Conservation (phyloP, 2,113 vertebrate species). For the Rhynchopsitta pachyrhyncha region DNA sequence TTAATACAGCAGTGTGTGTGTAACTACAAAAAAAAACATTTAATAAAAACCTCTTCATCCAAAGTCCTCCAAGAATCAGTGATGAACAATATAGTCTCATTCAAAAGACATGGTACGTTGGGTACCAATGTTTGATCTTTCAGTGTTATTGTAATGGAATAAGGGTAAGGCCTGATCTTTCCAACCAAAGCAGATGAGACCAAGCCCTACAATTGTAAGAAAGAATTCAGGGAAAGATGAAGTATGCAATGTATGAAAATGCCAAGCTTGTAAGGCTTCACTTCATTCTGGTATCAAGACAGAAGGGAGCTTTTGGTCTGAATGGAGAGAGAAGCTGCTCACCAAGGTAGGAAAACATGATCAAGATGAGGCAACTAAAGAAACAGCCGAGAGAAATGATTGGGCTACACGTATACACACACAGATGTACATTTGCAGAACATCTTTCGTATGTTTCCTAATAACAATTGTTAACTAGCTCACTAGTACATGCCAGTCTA, state of each 20-base stretch:
- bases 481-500: background rate
- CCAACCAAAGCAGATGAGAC: background rate
- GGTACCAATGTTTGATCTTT: background rate
- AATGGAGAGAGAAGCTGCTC: background rate
- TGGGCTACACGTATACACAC: accelerated
- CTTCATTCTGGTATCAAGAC: background rate
- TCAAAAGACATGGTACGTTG: accelerated
- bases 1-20: background rate
- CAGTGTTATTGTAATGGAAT: background rate
- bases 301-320: background rate
- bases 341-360: accelerated
- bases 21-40: background rate
- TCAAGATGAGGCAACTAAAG: background rate
- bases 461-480: background rate
- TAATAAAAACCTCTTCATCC: background rate
- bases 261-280: background rate
- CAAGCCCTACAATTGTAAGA: background rate
- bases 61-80: background rate
- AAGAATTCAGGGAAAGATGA: background rate
- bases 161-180: background rate
- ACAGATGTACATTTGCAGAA: background rate
- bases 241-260: background rate
- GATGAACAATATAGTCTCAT: background rate
- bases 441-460: background rate
- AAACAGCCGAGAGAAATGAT: background rate